Evolutionary conservation across 2,888 invertebrate species (phyloP), one percentile per base, ranked within the genome.

Genomic region (Andrena hattorfiana): DNA sequence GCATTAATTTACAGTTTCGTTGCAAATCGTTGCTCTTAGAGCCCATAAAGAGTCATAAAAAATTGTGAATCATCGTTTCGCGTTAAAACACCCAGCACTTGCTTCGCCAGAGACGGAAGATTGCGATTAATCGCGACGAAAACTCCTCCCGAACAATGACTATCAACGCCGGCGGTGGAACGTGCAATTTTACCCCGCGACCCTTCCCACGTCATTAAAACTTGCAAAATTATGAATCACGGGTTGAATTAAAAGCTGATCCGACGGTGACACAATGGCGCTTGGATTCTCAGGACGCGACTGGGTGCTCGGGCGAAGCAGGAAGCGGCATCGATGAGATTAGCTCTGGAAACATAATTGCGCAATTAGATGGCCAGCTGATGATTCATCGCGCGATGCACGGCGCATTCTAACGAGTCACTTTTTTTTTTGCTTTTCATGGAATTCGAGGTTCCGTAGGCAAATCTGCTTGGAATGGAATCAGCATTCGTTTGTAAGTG

Each of bases 311-410:
- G 69, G 68, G 72, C 26, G 68, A 76, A 79, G 63, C 79, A 69
- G 81, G 83, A 86, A 87, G 66, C 60, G 20, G 30, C 79, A 73
- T 81, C 79, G 86, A 82, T 81, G 82, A 84, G 80, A 87, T 80
- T 78, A 48, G 72, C 59, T 71, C 69, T 64, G n/a, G 56, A 64
- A 67, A 82, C 80, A 84, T 84, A 87, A 90, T 89, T 87, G 72
- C 75, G 20, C 78, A 85, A 89, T 90, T 90, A 85, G 81, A 64
- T 81, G 63, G 76, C 66, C 60, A 59, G 67, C 71, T 74, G 74
- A 81, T 91, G 90, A 91, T 85, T 91, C 90, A 91, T 80, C 69
- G 42, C 26, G 13, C 30, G 63, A 81, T 60, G 84, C 26, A 8
- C 23, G 60, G 81, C 54, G 84, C 70, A 72, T 56, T 81, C 67